Percentiles rank a stretch among this genome's conserved stretches.
Conservation (phyloP, 2,888 invertebrate genomes). For the Malacosoma neustria region DNA sequence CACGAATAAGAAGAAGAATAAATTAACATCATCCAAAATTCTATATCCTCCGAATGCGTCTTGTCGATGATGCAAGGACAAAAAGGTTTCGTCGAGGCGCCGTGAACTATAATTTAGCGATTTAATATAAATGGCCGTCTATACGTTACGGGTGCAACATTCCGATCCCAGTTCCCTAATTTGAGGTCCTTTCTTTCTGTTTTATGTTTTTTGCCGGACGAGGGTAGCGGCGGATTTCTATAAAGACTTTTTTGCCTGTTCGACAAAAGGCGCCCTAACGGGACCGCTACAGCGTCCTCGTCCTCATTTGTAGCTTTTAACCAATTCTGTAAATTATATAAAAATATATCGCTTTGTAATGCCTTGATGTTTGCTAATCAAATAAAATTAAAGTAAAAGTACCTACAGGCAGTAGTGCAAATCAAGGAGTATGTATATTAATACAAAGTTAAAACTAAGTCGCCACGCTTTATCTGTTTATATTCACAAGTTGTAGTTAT, state of each 20-base stretch:
- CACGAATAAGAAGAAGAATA: no score
- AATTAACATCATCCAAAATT: no score
- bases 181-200: conserved; percentile 64
- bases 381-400: no score
- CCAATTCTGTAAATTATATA: no score
- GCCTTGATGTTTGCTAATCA: no score
- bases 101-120: conserved; percentile 34
- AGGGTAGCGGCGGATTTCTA: conserved; percentile 51
- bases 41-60: no score
- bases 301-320: conserved; percentile 16
- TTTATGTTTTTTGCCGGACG: conserved; percentile 57
- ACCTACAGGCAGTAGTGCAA: no score
- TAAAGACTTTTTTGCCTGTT: conserved; percentile 50
- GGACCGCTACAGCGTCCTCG: conserved; percentile 35
- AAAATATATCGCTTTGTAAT: no score
- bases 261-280: conserved; percentile 65
- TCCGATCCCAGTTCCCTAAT: conserved; percentile 59
- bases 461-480: no score
- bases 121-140: conserved; percentile 35
- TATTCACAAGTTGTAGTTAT: no score
- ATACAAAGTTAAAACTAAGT: no score
- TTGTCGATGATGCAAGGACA: conserved; percentile 14
- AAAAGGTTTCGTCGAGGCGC: conserved; percentile 20
- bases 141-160: conserved; percentile 62
- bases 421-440: no score